Evolutionary conservation across 2,888 invertebrate species (phyloP), one percentile per base, ranked within the genome.

Genomic region (Cheilosia urbana): DNA sequence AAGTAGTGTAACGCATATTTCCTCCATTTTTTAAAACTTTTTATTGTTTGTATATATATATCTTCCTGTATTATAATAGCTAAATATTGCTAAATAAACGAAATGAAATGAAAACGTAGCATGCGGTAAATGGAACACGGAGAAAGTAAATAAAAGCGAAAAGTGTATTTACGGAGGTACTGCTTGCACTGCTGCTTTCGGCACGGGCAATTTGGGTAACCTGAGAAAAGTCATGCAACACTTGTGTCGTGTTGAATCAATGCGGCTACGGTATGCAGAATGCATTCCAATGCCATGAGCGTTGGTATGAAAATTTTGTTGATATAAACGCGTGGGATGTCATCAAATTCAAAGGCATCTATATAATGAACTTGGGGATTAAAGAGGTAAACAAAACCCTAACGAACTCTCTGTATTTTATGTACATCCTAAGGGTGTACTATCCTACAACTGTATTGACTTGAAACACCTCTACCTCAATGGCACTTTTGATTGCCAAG

Each of bases 121-220:
- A 51, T 37, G 40, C n/a, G 21, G 49, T 65, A 37, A 65, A 65
- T n/a, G 37, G 13, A 51, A 21, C 37, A 65, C 34, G 24, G 27
- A 65, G 51, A 65, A 65, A 65, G 51, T 37, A 51, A 51, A 65
- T 65, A 49, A 51, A 13, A 4, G 17, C 5, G 37, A 42, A 24
- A 15, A 42, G 34, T 60, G 2, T 34, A 34, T 60, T 42, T 42
- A 11, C 9, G 15, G 2, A 65, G 65, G 21, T 37, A 65, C n/a
- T n/a, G n/a, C n/a, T n/a, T n/a, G 4, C 15, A 24, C 19, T 7
- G 45, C 45, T 45, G 45, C 7, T 17, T n/a, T 45, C 45, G 47
- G 17, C 47, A 19, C 17, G 9, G 9, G 17, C 3, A 47, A 47
- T 37, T 37, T 13, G 13, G 37, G 13, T 37, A 13, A 37, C 37